Base-by-base conservation (phyloP, 2,113 vertebrate genomes). In the Acrocephalus kingi region DNA sequence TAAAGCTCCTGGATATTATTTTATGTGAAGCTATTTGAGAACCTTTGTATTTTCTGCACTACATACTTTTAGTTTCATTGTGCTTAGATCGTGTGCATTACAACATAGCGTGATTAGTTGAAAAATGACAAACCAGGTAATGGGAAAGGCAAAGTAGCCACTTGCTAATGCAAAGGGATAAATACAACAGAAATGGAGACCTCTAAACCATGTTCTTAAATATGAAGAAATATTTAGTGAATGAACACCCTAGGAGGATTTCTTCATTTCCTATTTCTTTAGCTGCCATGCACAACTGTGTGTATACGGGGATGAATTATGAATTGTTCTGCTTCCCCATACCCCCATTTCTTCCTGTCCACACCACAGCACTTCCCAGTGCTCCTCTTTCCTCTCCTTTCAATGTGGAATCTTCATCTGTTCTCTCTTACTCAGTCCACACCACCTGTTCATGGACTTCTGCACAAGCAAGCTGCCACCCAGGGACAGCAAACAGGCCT, bases 1-100 rank as follows among this genome's bases (percentile, higher is more conserved):
- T 97, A 97, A 98, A 97, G 92, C 77, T 79, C 89, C 85, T 84
- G 73, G 77, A 90, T 94, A 96, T 63, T 96, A 94, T 96, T 98
- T 97, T 93, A 97, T 94, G 90, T 93, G 92, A 90, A 94, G 30
- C 88, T 95, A 81, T 97, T 94, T 79, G 95, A 97, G 94, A 97
- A 58, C 55, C 69, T 97, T 97, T 93, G 92, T 96, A 84, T 90
- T 96, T 94, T 85, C 80, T 90, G 54, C 56, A 82, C 84, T 87
- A 74, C 74, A 91, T 85, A 91, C 74, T 94, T 97, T 82, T 79
- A 86, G 84, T 79, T 96, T 82, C 71, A 90, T 67, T 94, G 80
- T 86, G 92, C 25, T 92, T 90, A 89, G 69, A 92, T 94, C 15
- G 4, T 75, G 79, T 78, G 74, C 71, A 74, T 95, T 61, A 77